Conservation (phyloP, 2,888 invertebrate species). For the Eupeodes luniger region DNA sequence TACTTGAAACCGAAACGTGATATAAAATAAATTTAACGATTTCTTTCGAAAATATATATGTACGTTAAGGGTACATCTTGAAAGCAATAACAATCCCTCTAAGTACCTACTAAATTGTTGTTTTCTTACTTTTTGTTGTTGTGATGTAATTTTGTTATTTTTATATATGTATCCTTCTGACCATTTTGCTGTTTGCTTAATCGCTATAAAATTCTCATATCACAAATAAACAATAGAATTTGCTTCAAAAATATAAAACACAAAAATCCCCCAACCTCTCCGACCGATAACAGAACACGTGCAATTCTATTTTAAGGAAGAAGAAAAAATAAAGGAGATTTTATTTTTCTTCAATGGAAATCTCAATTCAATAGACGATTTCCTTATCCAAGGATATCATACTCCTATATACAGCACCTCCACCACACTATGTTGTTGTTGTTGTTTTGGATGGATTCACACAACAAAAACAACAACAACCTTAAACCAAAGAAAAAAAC, state of each 20-base stretch:
- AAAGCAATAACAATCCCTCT: conserved; percentile 7
- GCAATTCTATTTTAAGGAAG: conserved; percentile 34
- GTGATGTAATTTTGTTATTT: background rate
- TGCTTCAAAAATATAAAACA: conserved; percentile 6
- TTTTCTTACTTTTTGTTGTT: background rate
- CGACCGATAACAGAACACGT: conserved; percentile 33
- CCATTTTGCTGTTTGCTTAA: background rate
- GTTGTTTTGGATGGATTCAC: background rate
- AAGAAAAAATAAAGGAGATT: conserved; percentile 2
- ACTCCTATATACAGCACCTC: background rate
- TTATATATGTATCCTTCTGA: background rate
- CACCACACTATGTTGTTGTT: background rate
- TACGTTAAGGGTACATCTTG: background rate
- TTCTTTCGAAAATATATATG: conserved; percentile 7
- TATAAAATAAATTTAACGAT: conserved; percentile 35
- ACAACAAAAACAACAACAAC: conserved; percentile 48
- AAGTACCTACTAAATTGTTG: background rate
- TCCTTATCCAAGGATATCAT: conserved; percentile 49
- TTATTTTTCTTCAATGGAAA: conserved; percentile 45
- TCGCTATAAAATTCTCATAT: conserved; percentile 25
- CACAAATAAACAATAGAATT: conserved; percentile 47
- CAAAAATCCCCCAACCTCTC: background rate
- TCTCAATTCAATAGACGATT: conserved; percentile 53
- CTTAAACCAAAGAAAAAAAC: conserved; percentile 29
- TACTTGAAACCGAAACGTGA: conserved; percentile 42